Evolutionary conservation across 2,797 vertebrate species (phyloP).

Genomic region (Gallinago solitaria): DNA sequence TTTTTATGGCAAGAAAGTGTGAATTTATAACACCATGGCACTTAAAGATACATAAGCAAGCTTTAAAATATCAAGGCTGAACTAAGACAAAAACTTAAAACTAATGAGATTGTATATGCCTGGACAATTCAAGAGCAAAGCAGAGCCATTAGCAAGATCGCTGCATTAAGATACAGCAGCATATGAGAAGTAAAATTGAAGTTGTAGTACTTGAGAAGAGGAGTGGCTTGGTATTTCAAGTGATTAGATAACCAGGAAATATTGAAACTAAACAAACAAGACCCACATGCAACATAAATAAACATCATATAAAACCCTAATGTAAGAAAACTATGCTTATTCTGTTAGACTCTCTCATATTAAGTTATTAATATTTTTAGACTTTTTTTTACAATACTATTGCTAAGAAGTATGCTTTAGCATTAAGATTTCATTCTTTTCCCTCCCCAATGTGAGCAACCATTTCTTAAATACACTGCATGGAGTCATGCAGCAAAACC

Average conservation of each 20-base stretch:
- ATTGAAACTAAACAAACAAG: background rate
- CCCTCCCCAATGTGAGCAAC: background rate
- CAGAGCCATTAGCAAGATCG: background rate
- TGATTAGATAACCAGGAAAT: background rate
- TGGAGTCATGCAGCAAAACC: background rate
- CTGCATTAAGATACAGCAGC: background rate
- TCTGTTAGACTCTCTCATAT: background rate
- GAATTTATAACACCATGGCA: background rate
- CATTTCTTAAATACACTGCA: background rate
- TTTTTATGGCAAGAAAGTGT: background rate
- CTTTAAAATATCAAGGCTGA: background rate
- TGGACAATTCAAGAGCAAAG: background rate
- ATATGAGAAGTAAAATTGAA: background rate
- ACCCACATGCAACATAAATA: background rate
- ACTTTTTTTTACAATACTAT: background rate
- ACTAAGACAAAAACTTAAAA: background rate
- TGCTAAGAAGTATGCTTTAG: background rate
- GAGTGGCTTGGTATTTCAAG: background rate
- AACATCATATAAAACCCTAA: background rate
- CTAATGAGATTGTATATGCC: background rate
- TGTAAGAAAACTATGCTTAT: background rate
- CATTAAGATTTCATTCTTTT: background rate
- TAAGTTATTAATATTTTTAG: background rate
- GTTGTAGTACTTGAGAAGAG: background rate
- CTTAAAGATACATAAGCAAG: background rate